phyloP scores from a whole-genome alignment of 2,113 vertebrate species.

The Hemibagrus wyckioides region DNA sequence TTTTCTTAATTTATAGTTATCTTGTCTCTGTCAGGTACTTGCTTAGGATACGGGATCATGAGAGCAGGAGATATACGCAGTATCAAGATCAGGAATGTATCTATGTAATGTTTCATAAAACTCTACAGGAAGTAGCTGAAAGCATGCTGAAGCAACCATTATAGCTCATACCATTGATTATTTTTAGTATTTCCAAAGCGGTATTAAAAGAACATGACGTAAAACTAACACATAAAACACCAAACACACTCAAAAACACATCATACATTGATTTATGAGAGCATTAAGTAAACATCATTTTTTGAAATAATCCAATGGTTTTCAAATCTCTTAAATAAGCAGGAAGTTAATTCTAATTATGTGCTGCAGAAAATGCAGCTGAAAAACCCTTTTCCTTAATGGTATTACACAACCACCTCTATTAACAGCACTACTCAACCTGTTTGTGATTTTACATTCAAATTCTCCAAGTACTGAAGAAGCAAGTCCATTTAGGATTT shows the following conservation, averaged over 20 bases:
- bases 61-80: not conserved
- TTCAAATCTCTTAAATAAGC: not conserved
- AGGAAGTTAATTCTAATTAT: not conserved
- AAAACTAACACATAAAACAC: not conserved
- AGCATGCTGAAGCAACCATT: not conserved
- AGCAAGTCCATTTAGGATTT: not conserved
- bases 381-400: not conserved
- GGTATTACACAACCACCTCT: not conserved
- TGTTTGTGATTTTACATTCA: not conserved
- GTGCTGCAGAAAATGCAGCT: not conserved
- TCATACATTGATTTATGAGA: not conserved
- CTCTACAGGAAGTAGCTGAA: not conserved
- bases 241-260: not conserved
- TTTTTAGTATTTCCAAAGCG: not conserved
- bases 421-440: not conserved
- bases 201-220: too few species aligned
- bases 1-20: not conserved
- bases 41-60: not conserved
- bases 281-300: not conserved
- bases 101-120: not conserved
- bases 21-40: not conserved
- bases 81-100: not conserved
- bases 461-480: not conserved
- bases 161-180: not conserved
- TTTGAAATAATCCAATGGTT: not conserved